Base-by-base conservation (phyloP, 1,140 invertebrate genomes). In the Vollenhovia emeryi region DNA sequence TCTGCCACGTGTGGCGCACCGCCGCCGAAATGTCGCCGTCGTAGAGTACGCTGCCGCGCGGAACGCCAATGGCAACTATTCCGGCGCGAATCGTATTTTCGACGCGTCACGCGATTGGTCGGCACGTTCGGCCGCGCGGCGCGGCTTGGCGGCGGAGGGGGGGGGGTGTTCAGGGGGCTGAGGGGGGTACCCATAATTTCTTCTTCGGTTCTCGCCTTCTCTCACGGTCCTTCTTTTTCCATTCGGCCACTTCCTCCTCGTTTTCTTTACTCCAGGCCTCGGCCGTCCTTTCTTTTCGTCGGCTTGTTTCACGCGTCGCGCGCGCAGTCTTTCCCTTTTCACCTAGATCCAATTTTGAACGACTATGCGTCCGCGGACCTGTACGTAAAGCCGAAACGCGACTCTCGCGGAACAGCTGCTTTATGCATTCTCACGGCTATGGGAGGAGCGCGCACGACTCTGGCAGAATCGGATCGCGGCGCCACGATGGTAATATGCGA, bases 1-100 rank as follows among this genome's bases (percentile, higher is more conserved):
- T 59, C 48, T 88, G 86, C 88, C 91, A 91, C 91, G 90, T 91
- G 91, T 91, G 88, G 80, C 79, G 74, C 86, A 84, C 75, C 90
- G 78, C 84, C 88, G 88, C 88, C 85, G 84, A 85, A 87, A 87
- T 78, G 86, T 84, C 83, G 85, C 73, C 52, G 69, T 76, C 76
- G 74, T 85, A 78, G 59, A 69, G 86, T 88, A 60, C 74, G 86
- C 82, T 79, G 83, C 83, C 71, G 89, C 84, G 86, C 62, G 66
- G 50, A 89, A 43, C 71, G 50, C 36, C 62, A 82, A 88, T 88
- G 85, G 80, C 73, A 64, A 76, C 75, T 78, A 86, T 83, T 66
- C 85, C 73, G 78, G 52, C 62, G 60, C 60, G 71, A 89, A 89
- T 86, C 74, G 86, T 88, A 86, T 89, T 89, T 86, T 84, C 85